Evolutionary conservation across 2,888 invertebrate species (phyloP).

Genomic region (Ectobius pallidus): DNA sequence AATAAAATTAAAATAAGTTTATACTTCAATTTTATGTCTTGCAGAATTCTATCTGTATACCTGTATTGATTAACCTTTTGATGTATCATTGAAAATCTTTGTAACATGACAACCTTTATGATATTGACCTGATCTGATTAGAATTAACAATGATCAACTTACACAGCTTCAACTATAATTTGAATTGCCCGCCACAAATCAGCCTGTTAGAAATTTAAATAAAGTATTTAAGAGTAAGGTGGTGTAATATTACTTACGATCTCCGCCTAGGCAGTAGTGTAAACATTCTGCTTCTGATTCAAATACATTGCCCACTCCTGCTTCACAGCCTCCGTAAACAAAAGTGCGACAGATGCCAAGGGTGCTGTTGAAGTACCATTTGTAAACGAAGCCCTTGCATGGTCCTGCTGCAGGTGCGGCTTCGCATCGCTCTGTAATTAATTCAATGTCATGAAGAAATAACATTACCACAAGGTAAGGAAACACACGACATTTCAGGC

Average conservation of each 20-base stretch:
- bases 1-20: no score
- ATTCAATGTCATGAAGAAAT: neutral
- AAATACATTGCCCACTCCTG: slow-evolving; percentile 59
- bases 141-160: no score
- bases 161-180: no score
- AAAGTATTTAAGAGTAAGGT: no score
- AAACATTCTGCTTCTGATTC: slow-evolving; percentile 70
- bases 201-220: no score
- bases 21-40: no score
- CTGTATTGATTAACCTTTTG: no score
- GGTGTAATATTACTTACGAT: slow-evolving; percentile 61
- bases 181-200: no score
- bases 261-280: slow-evolving; percentile 65
- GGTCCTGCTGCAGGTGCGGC: slow-evolving; percentile 57
- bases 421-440: slow-evolving; percentile 32
- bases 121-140: no score
- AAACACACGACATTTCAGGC: neutral
- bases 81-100: no score
- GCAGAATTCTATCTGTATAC: no score
- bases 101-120: no score
- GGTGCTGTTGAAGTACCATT: slow-evolving; percentile 65
- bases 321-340: slow-evolving; percentile 72
- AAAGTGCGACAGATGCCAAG: slow-evolving; percentile 64
- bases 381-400: slow-evolving; percentile 68
- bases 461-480: neutral